Evolutionary conservation across 2,888 invertebrate genomes (phyloP).

Genomic region (Mesorhabditis sp.): DNA sequence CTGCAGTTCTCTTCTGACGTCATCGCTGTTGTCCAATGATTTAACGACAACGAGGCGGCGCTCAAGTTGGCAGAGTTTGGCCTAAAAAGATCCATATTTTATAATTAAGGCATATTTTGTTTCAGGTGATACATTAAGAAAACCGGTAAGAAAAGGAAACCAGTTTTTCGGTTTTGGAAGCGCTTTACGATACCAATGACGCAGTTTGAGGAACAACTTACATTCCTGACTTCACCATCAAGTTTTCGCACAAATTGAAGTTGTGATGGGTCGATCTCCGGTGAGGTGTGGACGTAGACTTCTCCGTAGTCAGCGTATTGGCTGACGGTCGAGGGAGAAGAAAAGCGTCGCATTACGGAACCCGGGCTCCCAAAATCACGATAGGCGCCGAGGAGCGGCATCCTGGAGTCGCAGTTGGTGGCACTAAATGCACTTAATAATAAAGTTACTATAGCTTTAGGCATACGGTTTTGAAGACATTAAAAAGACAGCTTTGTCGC

Average conservation of each 20-base stretch:
- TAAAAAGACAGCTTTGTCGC: too few relatives aligned
- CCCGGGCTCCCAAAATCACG: not conserved
- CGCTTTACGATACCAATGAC: too few relatives aligned
- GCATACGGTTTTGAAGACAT: too few relatives aligned
- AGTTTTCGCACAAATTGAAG: conserved; percentile 78
- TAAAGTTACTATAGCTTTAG: too few relatives aligned
- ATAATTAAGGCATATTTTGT: conserved; percentile 3
- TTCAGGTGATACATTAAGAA: too few relatives aligned
- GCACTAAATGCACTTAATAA: not conserved
- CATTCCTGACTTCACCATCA: conserved; percentile 44
- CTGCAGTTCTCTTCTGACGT: conserved; percentile 12
- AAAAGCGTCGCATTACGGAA: conserved; percentile 9
- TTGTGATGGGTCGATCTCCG: conserved; percentile 36
- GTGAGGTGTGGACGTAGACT: conserved; percentile 35
- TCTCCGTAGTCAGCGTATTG: conserved; percentile 43
- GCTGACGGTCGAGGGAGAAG: conserved; percentile 32
- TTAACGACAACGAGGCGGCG: conserved; percentile 37
- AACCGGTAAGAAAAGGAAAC: too few relatives aligned
- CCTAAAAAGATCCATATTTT: conserved; percentile 14
- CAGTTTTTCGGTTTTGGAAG: too few relatives aligned
- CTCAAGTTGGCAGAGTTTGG: conserved; percentile 41
- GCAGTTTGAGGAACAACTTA: not conserved
- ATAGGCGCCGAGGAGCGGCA: not conserved
- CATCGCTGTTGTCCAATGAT: conserved; percentile 28
- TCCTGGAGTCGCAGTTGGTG: not conserved